phyloP scores from a whole-genome alignment of 1,140 invertebrate species.

The Macrotrachela quadricornifera region DNA sequence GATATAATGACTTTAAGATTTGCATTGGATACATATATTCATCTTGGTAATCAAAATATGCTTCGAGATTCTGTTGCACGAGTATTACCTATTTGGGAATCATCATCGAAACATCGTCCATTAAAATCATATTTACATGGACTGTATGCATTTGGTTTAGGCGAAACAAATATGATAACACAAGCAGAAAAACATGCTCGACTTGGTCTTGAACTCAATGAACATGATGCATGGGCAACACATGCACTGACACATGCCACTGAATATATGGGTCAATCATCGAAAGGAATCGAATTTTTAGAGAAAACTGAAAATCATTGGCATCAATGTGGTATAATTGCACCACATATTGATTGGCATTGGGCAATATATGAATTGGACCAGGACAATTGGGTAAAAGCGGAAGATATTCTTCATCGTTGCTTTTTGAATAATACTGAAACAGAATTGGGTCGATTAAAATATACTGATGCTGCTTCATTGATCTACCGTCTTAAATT shows the following conservation, averaged over 20 bases:
- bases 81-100: constrained; percentile 32
- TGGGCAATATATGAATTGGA: constrained; percentile 36
- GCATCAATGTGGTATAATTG: constrained; percentile 33
- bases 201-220: constrained; percentile 12
- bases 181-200: no score
- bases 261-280: constrained; percentile 29
- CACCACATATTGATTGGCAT: constrained; percentile 40
- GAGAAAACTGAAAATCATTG: constrained; percentile 23
- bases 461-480: constrained; percentile 35
- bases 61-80: constrained; percentile 34
- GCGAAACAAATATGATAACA: no score
- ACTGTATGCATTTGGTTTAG: no score
- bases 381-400: constrained; percentile 22
- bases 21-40: no score
- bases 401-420: background rate
- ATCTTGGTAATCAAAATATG: constrained; percentile 25
- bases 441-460: constrained; percentile 24
- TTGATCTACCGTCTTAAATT: constrained; percentile 34
- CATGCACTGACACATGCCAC: constrained; percentile 37
- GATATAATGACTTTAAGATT: no score
- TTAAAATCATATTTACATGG: constrained; percentile 33
- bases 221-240: constrained; percentile 36
- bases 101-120: constrained; percentile 18
- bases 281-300: no score
- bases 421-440: background rate